Base-by-base conservation (phyloP, 2,797 vertebrate species). In the Pseudochaenichthys georgianus region DNA sequence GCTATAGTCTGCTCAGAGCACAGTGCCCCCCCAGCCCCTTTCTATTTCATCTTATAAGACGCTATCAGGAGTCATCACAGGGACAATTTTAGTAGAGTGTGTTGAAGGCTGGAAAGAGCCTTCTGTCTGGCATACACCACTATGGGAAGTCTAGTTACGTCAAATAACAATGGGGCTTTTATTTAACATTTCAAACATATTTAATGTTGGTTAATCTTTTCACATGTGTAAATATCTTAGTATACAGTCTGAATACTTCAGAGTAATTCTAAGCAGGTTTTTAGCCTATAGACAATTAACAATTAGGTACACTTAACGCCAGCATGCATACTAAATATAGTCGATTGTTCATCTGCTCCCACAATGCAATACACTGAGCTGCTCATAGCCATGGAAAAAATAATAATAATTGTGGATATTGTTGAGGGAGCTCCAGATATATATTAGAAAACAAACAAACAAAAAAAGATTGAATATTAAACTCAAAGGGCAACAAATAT, bases 51-150 rank as follows among this genome's bases (percentile, higher is more conserved):
- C 61, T 64, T 5, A 68, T 70, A 54, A 34, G 50, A 75, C 45
- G 65, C 71, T 60, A 77, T 67, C 67, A 59, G 70, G 50, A 79
- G 63, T 38, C 74, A 68, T 73, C 64, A 42, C 31, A 2, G 52
- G 5, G 47, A 52, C 78, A 53, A 63, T 85, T 78, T 84, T 82
- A 81, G 70, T 55, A 11, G 11, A 43, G 45, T 72, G 70, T 46
- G 80, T 63, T 65, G 31, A 55, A 59, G 4, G 60, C 16, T 69
- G 53, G 46, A 62, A 73, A 64, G 66, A 47, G 54, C 31, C 55
- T 13, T 11, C 4, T 46, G 46, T 57, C 79, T 47, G 66, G 47
- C 51, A 72, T 55, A 60, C 74, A 82, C 53, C 12, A 28, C 42
- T 70, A 5, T 65, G 47, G 34, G 61, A 9, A 46, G 54, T 80